Evolutionary conservation across 2,888 invertebrate genomes (phyloP).

Genomic region (Leucania comma): DNA sequence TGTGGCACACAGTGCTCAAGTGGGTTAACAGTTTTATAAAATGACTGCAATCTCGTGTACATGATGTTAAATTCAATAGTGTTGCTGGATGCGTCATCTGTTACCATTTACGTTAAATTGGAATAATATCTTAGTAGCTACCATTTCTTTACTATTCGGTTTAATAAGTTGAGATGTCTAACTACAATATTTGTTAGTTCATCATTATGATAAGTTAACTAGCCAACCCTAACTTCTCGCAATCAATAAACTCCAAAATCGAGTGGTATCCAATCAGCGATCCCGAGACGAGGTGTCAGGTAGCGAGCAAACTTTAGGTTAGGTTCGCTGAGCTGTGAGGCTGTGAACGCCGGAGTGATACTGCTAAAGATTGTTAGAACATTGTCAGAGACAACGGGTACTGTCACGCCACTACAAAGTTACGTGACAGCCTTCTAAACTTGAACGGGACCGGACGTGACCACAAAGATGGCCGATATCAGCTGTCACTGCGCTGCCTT

Average conservation of each 20-base stretch:
- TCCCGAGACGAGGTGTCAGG: conserved; percentile 72
- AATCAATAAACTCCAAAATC: conserved; percentile 75
- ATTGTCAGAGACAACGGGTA: conserved; percentile 65
- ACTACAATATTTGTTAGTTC: conserved; percentile 50
- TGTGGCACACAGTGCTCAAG: conserved; percentile 43
- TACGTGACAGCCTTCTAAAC: conserved; percentile 74
- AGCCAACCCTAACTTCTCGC: conserved; percentile 64
- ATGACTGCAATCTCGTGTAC: conserved; percentile 40
- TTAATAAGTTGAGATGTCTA: conserved; percentile 13
- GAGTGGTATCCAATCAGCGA: conserved; percentile 70
- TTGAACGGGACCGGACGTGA: conserved; percentile 62
- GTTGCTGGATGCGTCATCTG: conserved; percentile 52
- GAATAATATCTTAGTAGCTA: background rate
- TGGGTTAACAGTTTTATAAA: conserved; percentile 66
- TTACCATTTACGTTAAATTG: background rate
- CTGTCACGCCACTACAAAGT: conserved; percentile 71
- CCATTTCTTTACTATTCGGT: background rate
- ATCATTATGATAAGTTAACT: conserved; percentile 54
- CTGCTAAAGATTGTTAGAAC: conserved; percentile 69
- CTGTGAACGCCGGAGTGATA: conserved; percentile 61
- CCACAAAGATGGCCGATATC: conserved; percentile 68
- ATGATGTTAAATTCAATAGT: conserved; percentile 44
- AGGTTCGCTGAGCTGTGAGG: conserved; percentile 64
- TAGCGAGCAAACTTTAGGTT: conserved; percentile 73
- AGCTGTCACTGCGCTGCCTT: conserved; percentile 65